Base-by-base conservation (phyloP, 2,797 vertebrate species). In the Helarctos malayanus region DNA sequence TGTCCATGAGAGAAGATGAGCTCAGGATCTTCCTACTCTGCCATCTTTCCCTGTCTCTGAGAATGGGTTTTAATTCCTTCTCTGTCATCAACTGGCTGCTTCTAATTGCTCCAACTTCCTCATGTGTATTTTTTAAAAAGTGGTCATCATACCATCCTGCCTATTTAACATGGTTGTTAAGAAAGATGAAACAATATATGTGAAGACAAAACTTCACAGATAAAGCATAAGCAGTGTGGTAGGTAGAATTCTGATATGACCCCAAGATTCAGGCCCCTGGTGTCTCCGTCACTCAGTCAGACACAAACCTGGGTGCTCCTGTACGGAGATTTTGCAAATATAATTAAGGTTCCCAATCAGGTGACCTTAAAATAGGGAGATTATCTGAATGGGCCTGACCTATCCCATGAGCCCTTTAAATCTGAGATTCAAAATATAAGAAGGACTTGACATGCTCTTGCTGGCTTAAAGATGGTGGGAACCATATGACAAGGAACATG, bases 111-210 rank as follows among this genome's bases (percentile, higher is more conserved):
- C 81, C 41, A 82, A 92, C 47, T 96, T 84, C 57, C 27, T 81
- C 87, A 29, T 73, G 68, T 78, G 41, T 80, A 87, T 73, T 93
- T 78, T 88, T 89, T 95, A n/a, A 83, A 73, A 94, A 81, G 56
- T 93, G 29, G 11, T 59, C 56, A 91, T 91, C 89, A 84, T 87
- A 68, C 12, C 61, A 78, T 65, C 35, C 63, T 94, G 19, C 35
- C 68, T 94, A 83, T 69, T 96, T 92, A 97, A 94, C 91, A 90
- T 18, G 32, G 35, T 41, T 87, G 23, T 56, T 88, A 35, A 92
- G 95, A 79, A 91, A 91, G 32, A 80, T 32, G 81, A 93, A 97
- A 73, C 94, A 95, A 89, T 68, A 27, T 65, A 92, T 84, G 11
- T 80, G 45, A 89, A 87, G 4, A 63, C 35, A 87, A 92, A 94